phyloP scores from a whole-genome alignment of 2,113 vertebrate genomes.

The Chloropsis hardwickii region DNA sequence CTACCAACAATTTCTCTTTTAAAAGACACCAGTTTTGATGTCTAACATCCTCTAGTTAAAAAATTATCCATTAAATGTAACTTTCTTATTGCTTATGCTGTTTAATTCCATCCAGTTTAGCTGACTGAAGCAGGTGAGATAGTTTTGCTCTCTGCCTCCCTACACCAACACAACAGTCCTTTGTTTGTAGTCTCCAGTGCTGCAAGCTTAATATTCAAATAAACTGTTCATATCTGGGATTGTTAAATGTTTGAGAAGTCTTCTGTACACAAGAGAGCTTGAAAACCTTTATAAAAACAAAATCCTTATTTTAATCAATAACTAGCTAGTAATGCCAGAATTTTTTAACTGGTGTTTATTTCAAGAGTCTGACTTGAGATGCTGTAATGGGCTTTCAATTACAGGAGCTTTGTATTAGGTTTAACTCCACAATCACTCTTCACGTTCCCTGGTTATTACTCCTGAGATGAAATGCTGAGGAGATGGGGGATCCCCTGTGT shows the following conservation, averaged over 20 bases:
- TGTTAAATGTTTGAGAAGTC: background rate
- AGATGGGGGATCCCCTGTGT: background rate
- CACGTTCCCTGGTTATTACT: background rate
- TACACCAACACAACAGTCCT: background rate
- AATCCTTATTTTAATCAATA: background rate
- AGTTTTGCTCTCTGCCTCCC: background rate
- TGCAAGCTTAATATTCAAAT: background rate
- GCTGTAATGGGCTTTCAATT: background rate
- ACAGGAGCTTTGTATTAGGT: background rate
- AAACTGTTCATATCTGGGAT: background rate
- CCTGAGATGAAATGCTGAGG: background rate
- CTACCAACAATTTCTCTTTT: background rate
- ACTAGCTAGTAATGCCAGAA: background rate
- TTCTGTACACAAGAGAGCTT: background rate
- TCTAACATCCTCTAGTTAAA: background rate
- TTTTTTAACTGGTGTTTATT: background rate
- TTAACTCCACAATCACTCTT: background rate
- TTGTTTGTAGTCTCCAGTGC: background rate
- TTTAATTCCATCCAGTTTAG: background rate
- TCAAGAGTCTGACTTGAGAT: background rate
- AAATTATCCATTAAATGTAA: background rate
- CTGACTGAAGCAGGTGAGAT: background rate
- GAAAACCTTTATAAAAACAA: background rate
- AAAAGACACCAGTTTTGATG: background rate
- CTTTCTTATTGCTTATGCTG: background rate